Evolutionary conservation across 1,140 invertebrate species (phyloP), one percentile per base, ranked within the genome.

Genomic region (Euschistus heros): DNA sequence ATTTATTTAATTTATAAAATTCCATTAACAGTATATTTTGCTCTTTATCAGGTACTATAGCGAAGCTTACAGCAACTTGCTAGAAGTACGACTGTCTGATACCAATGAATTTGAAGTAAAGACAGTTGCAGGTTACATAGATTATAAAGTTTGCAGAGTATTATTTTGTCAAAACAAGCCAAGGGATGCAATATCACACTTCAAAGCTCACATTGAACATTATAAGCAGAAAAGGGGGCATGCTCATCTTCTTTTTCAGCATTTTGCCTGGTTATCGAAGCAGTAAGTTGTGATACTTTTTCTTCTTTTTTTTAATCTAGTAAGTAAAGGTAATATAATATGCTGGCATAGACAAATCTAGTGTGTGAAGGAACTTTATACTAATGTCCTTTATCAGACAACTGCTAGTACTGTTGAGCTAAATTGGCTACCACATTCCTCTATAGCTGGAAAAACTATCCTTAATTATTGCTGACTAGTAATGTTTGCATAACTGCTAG

Each of bases 191-290:
- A 95, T 98, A 70, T 83, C 87, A 67, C 94, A 98, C 74, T 94
- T 98, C 72, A 85, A 90, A 69, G 84, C 86, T 69, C 93, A 97
- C 73, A 87, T 93, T 68, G 92, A 97, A 69, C 86, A 84, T 70
- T 98, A 94, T 75, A 90, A 88, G 73, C 80, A 78, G 27, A 82
- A 85, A 73, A 81, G 84, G 67, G 89, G 92, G 20, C 83, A 85
- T 66, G 82, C 83, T 65, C 91, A 97, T 67, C 77, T 98, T 30
- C 79, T 87, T 4, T 95, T 98, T 81, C 95, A 98, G 75, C 94
- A 98, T 76, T 85, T 91, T 79, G 92, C 92, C 5, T 98, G 95
- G 94, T 84, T 98, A 74, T 88, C 92, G n/a, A 89, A 89, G 80
- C 95, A 98, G 82, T 97, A 80, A 33, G 50, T 63, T 17, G 4